Conservation (phyloP, 2,113 vertebrate genomes). For the Bufo gargarizans region DNA sequence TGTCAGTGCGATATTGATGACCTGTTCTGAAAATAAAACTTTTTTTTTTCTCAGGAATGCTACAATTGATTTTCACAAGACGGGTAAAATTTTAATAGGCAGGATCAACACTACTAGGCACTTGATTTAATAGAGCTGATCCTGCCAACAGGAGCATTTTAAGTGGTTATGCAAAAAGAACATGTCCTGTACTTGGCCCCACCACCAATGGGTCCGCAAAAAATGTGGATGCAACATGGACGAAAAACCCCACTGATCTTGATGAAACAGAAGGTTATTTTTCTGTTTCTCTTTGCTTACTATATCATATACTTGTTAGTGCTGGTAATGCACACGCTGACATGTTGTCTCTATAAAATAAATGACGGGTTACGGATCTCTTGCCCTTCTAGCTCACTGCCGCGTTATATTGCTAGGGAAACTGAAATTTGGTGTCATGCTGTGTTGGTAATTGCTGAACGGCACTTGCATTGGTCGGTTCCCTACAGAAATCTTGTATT, state of each 20-base stretch:
- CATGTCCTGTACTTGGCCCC: too few species aligned
- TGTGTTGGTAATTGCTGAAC: conserved; percentile 43
- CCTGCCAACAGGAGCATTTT: too few species aligned
- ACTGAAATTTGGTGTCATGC: conserved; percentile 9
- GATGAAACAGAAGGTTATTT: neutral
- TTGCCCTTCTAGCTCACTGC: conserved; percentile 6
- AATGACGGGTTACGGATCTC: neutral
- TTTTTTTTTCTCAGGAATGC: too few species aligned
- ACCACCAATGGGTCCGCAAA: too few species aligned
- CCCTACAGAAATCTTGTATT: conserved; percentile 39
- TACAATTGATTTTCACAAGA: too few species aligned
- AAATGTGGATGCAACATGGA: too few species aligned
- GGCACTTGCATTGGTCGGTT: conserved; percentile 29
- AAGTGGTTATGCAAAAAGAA: too few species aligned
- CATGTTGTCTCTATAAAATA: conserved; percentile 15
- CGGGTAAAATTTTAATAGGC: too few species aligned
- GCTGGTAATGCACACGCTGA: neutral
- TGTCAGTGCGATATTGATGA: neutral
- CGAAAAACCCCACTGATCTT: neutral
- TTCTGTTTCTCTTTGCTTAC: neutral
- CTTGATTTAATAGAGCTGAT: too few species aligned
- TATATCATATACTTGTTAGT: neutral
- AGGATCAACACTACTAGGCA: too few species aligned
- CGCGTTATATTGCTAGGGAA: conserved; percentile 15
- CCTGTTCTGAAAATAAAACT: too few species aligned